Conservation (phyloP, 2,797 vertebrate genomes). For the Anguilla pacifica region DNA sequence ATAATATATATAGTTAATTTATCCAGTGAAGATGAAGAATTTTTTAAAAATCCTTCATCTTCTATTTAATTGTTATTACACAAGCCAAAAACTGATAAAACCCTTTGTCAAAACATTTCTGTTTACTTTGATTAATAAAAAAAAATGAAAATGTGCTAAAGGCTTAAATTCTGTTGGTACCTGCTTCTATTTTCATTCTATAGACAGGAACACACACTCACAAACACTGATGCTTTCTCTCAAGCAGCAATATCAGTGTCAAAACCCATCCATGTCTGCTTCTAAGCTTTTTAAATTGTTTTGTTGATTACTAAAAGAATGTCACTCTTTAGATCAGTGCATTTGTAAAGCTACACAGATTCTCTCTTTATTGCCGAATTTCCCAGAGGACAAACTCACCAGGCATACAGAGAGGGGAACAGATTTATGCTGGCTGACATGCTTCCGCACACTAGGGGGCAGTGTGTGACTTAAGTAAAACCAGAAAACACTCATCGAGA, state of each 20-base stretch:
- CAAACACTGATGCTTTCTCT: constrained; percentile 7
- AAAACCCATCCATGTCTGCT: constrained; percentile 25
- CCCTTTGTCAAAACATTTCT: background rate
- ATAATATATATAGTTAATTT: background rate
- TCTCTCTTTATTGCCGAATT: constrained; percentile 49
- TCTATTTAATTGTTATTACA: background rate
- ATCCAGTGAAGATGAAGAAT: background rate
- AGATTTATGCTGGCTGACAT: constrained; percentile 48
- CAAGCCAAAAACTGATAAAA: background rate
- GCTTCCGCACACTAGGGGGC: constrained; percentile 71
- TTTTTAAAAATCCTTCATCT: background rate
- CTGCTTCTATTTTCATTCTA: background rate
- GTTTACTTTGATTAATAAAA: background rate
- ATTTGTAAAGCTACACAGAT: constrained; percentile 41
- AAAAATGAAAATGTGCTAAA: background rate
- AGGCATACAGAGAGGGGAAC: constrained; percentile 33
- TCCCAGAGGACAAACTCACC: constrained; percentile 50
- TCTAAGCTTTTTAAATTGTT: constrained; percentile 32
- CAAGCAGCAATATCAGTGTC: constrained; percentile 15
- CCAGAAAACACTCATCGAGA: constrained; percentile 47
- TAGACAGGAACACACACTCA: background rate
- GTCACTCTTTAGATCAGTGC: constrained; percentile 41
- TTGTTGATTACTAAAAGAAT: constrained; percentile 43
- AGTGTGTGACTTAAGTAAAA: constrained; percentile 71
- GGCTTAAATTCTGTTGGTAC: background rate